These are phyloP conservation scores for Eumeta japonica DNA, from an alignment of 1,140 invertebrate species.

Conservation along the genomic window DNA sequence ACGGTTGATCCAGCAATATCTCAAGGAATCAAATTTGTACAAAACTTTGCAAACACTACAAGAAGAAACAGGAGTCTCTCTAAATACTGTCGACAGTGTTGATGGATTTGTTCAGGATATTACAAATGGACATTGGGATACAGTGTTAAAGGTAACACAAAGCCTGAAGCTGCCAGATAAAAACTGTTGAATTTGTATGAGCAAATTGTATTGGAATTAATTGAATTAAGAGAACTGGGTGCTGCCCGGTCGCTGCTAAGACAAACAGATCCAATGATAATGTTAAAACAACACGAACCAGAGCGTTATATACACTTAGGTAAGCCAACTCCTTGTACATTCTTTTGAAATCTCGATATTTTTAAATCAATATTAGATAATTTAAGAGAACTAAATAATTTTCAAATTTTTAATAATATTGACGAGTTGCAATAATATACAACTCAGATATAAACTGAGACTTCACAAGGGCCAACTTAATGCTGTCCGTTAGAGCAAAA, in stretches of 20 bases:
- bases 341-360: no score
- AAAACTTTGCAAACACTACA: slow-evolving; percentile 86
- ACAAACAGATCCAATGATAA: no score
- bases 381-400: no score
- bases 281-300: no score
- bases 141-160: slow-evolving; percentile 95
- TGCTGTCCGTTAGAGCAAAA: no score
- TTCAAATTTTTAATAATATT: no score
- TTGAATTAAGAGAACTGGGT: slow-evolving; percentile 94
- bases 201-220: slow-evolving; percentile 98
- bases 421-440: no score
- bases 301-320: no score
- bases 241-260: slow-evolving; percentile 91
- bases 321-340: no score
- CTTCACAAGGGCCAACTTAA: no score
- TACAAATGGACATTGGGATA: slow-evolving; percentile 99
- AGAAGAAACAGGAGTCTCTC: slow-evolving; percentile 98
- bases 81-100: slow-evolving; percentile 99
- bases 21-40: slow-evolving; percentile 96
- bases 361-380: no score
- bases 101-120: slow-evolving; percentile 98
- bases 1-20: slow-evolving; percentile 95
- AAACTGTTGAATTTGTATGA: slow-evolving; percentile 99
- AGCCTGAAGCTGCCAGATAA: slow-evolving; percentile 96
- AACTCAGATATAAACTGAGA: no score